These are phyloP conservation scores for Kryphioiulus occultus DNA, from an alignment of 2,888 invertebrate genomes.

Conservation along the genomic window DNA sequence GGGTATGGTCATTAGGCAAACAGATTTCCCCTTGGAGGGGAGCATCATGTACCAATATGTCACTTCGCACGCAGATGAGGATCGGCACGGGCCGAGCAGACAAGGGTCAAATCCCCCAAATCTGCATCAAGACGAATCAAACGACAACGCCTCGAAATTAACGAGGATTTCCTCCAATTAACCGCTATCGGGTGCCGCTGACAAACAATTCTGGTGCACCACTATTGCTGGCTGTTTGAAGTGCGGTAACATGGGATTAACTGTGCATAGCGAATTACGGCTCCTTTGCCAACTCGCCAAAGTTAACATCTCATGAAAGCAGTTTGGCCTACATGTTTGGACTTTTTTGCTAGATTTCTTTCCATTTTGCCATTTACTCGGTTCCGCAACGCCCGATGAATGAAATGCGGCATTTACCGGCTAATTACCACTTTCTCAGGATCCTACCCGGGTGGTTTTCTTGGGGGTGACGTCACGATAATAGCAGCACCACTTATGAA, in stretches of 20 bases:
- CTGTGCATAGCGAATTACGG: not conserved
- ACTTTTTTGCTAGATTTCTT: not conserved
- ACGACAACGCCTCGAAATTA: not conserved
- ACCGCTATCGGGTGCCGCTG: not conserved
- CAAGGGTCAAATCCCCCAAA: not conserved
- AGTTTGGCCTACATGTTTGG: not conserved
- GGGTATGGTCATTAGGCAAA: slow-evolving; percentile 3
- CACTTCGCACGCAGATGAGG: slow-evolving; percentile 9
- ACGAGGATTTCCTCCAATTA: slow-evolving; percentile 26
- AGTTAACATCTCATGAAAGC: not conserved
- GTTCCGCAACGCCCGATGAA: not conserved
- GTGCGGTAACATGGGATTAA: not conserved
- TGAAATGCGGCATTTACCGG: not conserved
- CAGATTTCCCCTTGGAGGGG: not conserved
- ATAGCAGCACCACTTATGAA: not conserved
- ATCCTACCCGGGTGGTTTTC: not conserved
- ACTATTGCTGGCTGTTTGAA: not conserved
- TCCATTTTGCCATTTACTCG: not conserved
- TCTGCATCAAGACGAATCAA: not conserved
- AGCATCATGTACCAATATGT: slow-evolving; percentile 17
- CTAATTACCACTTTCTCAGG: slow-evolving; percentile 8
- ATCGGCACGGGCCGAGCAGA: not conserved
- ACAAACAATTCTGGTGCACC: not conserved
- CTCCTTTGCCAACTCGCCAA: not conserved
- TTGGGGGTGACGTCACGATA: not conserved